Conservation (phyloP, 1,140 invertebrate species). For the Ceratina japonica region DNA sequence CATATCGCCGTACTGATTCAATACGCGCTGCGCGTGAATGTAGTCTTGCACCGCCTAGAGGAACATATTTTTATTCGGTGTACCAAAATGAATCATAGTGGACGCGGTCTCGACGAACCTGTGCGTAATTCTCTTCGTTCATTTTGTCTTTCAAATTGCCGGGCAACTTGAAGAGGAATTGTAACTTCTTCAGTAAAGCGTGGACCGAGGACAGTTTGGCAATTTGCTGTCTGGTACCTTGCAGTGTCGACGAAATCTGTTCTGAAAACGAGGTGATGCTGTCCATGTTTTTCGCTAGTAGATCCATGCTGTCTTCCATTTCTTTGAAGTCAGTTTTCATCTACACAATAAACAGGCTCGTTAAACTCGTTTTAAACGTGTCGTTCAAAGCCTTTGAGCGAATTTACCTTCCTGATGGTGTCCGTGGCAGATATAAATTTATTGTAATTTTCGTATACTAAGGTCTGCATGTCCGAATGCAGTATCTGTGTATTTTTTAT, state of each 20-base stretch:
- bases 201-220: slow-evolving; percentile 94
- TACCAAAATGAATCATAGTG: background rate
- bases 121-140: slow-evolving; percentile 88
- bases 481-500: slow-evolving; percentile 93
- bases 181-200: slow-evolving; percentile 94
- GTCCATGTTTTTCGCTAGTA: slow-evolving; percentile 94
- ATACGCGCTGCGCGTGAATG: slow-evolving; percentile 91
- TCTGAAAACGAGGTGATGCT: slow-evolving; percentile 95
- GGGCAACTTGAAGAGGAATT: slow-evolving; percentile 97
- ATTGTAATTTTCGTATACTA: slow-evolving; percentile 99
- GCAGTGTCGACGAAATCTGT: slow-evolving; percentile 94
- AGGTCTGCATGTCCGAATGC: slow-evolving; percentile 99
- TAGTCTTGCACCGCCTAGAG: slow-evolving; percentile 91
- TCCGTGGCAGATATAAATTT: slow-evolving; percentile 99
- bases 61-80: slow-evolving; percentile 20
- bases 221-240: slow-evolving; percentile 91
- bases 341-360: slow-evolving; percentile 75
- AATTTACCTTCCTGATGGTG: slow-evolving; percentile 92
- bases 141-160: slow-evolving; percentile 92
- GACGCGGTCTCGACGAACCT: slow-evolving; percentile 73
- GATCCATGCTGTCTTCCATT: slow-evolving; percentile 98
- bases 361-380: slow-evolving; percentile 22
- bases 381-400: background rate
- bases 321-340: slow-evolving; percentile 99
- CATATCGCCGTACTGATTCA: slow-evolving; percentile 94